These are phyloP conservation scores for Operophtera brumata DNA, from an alignment of 2,888 invertebrate genomes.

Conservation along the genomic window DNA sequence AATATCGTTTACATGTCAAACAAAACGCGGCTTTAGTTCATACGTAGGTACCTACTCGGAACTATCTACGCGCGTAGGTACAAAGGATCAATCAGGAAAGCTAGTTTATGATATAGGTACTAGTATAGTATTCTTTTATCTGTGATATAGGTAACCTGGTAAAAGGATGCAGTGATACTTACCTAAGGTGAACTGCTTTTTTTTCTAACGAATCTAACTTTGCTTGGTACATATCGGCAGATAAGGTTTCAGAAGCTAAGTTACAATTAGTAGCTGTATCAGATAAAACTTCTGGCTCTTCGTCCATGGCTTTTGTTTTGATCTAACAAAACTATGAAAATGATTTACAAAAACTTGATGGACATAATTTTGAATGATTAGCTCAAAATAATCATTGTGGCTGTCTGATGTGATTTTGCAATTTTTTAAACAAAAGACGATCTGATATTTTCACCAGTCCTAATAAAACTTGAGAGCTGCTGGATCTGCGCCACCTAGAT, in stretches of 20 bases:
- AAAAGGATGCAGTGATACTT: not conserved
- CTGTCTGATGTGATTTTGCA: constrained; percentile 27
- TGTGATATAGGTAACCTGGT: no score
- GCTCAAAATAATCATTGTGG: constrained; percentile 33
- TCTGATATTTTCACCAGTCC: not conserved
- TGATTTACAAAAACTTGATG: constrained; percentile 26
- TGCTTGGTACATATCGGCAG: constrained; percentile 66
- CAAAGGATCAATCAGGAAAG: no score
- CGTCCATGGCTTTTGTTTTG: constrained; percentile 58
- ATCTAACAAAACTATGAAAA: constrained; percentile 15
- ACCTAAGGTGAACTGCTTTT: constrained; percentile 73
- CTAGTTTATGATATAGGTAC: no score
- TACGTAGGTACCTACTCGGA: no score
- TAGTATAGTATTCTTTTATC: no score
- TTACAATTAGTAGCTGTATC: constrained; percentile 68
- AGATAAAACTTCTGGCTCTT: constrained; percentile 65
- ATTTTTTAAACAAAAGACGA: constrained; percentile 10
- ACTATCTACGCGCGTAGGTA: not conserved
- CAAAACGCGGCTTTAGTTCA: no score
- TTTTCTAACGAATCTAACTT: constrained; percentile 72
- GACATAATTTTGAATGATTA: constrained; percentile 56
- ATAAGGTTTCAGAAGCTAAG: constrained; percentile 59
- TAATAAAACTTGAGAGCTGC: not conserved
- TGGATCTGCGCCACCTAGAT: no score
- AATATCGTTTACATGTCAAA: no score